Evolutionary conservation across 2,113 vertebrate genomes (phyloP).

Genomic region (Murina feae): DNA sequence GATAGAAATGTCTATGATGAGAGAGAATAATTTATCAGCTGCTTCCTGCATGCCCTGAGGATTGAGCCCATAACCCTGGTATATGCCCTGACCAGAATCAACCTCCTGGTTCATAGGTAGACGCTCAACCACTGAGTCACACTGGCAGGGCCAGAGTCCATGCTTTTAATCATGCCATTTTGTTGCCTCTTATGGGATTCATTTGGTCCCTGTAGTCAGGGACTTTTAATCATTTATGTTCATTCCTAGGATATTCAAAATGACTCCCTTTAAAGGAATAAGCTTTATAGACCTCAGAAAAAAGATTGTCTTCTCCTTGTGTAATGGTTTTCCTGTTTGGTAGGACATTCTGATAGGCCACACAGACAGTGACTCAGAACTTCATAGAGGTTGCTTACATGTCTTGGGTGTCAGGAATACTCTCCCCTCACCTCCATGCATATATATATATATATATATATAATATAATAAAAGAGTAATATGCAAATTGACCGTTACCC

Average conservation of each 20-base stretch:
- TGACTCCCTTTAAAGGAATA: neutral
- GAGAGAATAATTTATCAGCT: too few species aligned
- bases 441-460: neutral
- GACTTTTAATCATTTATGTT: neutral
- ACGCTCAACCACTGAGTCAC: too few species aligned
- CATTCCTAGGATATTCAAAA: neutral
- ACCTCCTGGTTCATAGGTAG: too few species aligned
- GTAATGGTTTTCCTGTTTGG: neutral
- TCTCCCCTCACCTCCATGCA: neutral
- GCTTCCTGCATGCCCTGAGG: too few species aligned
- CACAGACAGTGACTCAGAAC: neutral
- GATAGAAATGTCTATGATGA: too few species aligned
- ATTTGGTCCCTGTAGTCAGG: neutral
- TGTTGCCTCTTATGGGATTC: neutral
- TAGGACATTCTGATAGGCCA: neutral
- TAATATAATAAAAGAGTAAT: too few species aligned
- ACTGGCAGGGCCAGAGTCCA: too few species aligned
- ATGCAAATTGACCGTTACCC: too few species aligned
- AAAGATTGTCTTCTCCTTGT: neutral
- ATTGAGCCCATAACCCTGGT: too few species aligned
- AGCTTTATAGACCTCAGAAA: neutral
- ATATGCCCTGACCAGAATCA: too few species aligned
- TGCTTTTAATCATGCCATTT: neutral
- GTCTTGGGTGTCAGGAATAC: neutral
- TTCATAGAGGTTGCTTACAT: neutral